Evolutionary conservation across 2,888 invertebrate species (phyloP), one percentile per base, ranked within the genome.

Genomic region (Drosophila phalerata): DNA sequence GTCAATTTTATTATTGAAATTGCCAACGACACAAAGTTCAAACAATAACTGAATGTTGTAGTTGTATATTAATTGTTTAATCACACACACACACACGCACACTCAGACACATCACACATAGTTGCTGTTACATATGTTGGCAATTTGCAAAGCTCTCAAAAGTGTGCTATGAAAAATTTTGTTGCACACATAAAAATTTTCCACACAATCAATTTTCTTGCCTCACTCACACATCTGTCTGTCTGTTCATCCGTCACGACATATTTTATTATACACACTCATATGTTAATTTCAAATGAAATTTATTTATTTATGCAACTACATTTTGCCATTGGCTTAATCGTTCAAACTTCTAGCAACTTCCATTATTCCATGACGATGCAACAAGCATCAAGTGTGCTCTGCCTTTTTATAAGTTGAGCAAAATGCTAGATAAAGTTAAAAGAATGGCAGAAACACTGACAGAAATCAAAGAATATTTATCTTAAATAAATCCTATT

Each of bases 1-100:
- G 85, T 89, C 85, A 79, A 80, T 89, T 89, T 87, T 77, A 89
- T 81, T 89, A 85, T 84, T 75, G 69, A 76, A 85, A 85, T 61
- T 47, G 57, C 58, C 71, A 60, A 64, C 77, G 66, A 57, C 47
- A 51, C 68, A 68, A 67, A 61, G 75, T 53, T 71, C 67, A 79
- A 79, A 85, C 67, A 74, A 73, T 66, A 69, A 82, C 38, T 19
- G 13, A n/a, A 47, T 19, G 43, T 48, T 56, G 55, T 38, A 38
- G 15, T 37, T 28, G 40, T 48, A 49, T 47, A 60, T 65, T 63
- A 74, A 79, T 74, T 72, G 64, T 62, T 47, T 34, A 25, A 73
- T 30, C 51, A 38, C 43, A 52, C 47, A 62, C 45, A 45, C 47
- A 55, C n/a, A 17, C 37, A 25, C 38, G 37, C 15, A 38, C n/a